phyloP scores from a whole-genome alignment of 2,797 vertebrate genomes.

The Rhinogobio ventralis region DNA sequence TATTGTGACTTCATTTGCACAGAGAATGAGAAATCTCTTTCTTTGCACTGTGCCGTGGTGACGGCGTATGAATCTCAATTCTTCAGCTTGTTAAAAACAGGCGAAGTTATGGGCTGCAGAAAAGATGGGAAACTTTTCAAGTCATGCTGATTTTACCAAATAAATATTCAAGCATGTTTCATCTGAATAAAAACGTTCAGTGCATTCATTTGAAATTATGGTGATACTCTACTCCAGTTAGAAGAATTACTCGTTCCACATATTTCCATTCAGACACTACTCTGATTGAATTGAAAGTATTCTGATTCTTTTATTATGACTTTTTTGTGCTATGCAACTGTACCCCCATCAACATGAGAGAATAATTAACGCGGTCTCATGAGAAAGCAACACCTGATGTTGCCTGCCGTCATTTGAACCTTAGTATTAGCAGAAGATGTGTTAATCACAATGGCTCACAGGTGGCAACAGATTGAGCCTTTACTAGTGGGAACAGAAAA shows the following conservation, averaged over 20 bases:
- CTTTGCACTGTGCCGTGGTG: conserved; percentile 1
- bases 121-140: conserved; percentile 29
- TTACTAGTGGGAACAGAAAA: conserved; percentile 29
- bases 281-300: conserved; percentile 9
- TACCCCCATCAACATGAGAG: background rate
- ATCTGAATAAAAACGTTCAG: conserved; percentile 20
- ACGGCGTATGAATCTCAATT: conserved; percentile 39
- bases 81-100: conserved; percentile 48
- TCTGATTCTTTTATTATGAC: background rate
- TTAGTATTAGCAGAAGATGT: conserved; percentile 13
- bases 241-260: background rate
- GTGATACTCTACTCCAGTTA: background rate
- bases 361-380: conserved; percentile 14
- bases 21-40: conserved; percentile 44
- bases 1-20: conserved; percentile 55
- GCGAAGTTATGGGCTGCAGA: conserved; percentile 13
- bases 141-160: conserved; percentile 10
- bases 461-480: conserved; percentile 38
- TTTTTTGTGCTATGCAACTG: background rate
- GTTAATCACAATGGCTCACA: conserved; percentile 10
- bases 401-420: conserved; percentile 3
- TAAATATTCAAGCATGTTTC: conserved; percentile 22
- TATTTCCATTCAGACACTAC: background rate
- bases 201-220: conserved; percentile 20
- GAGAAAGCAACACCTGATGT: conserved; percentile 8